A percentile compares a stretch with the other conserved stretches of the same genome.
Conservation (phyloP, 2,113 vertebrate species). For the Prionailurus viverrinus region DNA sequence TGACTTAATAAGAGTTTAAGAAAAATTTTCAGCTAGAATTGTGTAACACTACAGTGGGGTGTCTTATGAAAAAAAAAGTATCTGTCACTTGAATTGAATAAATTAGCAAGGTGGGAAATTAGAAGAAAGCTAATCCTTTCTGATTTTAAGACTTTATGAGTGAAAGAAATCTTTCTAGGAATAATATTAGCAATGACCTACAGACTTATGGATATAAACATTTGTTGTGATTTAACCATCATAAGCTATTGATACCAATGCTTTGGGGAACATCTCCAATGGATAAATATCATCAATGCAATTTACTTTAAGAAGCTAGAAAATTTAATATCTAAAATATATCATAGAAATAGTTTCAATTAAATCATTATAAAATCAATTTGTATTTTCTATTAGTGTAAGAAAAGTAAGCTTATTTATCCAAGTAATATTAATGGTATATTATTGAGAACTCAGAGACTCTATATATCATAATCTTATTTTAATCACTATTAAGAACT, state of each 20-base stretch:
- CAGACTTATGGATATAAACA: neutral
- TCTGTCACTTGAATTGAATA: neutral
- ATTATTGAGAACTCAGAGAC: neutral
- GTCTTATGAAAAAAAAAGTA: neutral
- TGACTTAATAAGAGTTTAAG: neutral
- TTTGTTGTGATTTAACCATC: neutral
- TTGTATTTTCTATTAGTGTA: neutral
- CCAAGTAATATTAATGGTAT: neutral
- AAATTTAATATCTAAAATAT: neutral
- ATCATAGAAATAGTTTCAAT: neutral
- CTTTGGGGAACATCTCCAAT: neutral
- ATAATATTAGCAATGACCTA: neutral
- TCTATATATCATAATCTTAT: neutral
- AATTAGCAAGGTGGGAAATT: neutral
- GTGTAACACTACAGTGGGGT: neutral
- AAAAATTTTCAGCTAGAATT: neutral
- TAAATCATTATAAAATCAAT: neutral
- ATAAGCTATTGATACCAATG: neutral
- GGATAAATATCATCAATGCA: neutral
- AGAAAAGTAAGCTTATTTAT: neutral
- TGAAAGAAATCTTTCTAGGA: neutral
- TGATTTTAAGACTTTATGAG: neutral
- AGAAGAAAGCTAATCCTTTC: neutral
- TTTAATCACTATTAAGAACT: conserved; percentile 17
- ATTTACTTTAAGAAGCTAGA: neutral